Percentiles rank a stretch among this genome's conserved stretches.
phyloP scores from a whole-genome alignment of 2,797 vertebrate genomes.

The Dermochelys coriacea region DNA sequence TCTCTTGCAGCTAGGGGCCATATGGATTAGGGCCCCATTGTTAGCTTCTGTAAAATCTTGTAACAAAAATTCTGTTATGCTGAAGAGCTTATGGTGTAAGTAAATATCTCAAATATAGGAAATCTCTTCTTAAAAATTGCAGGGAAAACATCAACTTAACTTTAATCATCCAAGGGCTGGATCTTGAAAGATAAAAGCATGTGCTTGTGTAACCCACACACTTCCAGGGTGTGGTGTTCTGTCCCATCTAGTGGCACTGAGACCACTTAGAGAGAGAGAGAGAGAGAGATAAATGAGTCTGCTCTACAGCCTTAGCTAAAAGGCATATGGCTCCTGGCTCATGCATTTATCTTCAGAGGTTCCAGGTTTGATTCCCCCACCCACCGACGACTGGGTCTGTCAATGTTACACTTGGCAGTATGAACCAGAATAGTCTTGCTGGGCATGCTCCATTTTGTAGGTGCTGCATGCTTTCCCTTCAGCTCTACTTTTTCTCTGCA shows the following conservation, averaged over 20 bases:
- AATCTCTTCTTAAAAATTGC: not conserved
- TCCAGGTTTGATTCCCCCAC: too few species aligned
- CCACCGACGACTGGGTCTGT: too few species aligned
- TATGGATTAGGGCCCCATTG: not conserved
- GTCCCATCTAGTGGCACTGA: too few species aligned
- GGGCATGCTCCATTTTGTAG: not conserved
- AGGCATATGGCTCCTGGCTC: too few species aligned
- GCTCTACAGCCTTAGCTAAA: too few species aligned
- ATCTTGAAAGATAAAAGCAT: not conserved
- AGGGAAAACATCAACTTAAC: not conserved
- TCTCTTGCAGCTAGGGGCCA: not conserved
- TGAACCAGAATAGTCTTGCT: not conserved
- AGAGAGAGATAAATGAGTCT: too few species aligned
- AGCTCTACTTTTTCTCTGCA: not conserved
- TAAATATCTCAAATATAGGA: not conserved
- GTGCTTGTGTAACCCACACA: not conserved
- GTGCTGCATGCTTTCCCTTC: not conserved
- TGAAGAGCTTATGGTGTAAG: not conserved
- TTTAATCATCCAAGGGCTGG: accelerated
- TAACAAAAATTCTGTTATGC: not conserved
- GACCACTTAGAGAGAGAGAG: too few species aligned
- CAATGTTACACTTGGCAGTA: not conserved
- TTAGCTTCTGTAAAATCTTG: accelerated
- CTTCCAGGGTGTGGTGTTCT: too few species aligned
- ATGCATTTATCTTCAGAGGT: too few species aligned